Base-by-base conservation (phyloP, 2,888 invertebrate species). In the Patella pellucida region DNA sequence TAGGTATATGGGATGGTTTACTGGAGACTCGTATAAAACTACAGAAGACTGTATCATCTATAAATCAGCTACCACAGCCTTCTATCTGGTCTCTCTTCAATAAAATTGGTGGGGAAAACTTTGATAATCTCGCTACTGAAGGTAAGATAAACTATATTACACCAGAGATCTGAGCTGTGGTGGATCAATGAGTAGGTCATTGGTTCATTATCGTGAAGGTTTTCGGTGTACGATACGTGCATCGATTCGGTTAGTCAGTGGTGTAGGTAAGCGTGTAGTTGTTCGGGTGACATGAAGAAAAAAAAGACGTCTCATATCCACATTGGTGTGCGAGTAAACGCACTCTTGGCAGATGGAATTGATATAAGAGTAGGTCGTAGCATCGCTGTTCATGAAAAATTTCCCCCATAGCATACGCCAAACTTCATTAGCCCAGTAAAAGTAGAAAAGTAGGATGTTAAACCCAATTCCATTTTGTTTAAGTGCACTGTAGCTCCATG, bases 21-120 rank as follows among this genome's bases (percentile, higher is more conserved):
- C 89, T 98, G 41, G 97, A 98, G 91, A 93, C 95, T 88, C 93
- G 98, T 81, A 97, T 98, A 84, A 95, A 95, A 87, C 91, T 97
- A 41, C 97, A 98, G 90, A 95, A 96, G 89, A 93, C 95, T 85
- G 89, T 97, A 73, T 91, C 93, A 68, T 93, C 94, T 16, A 93
- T 95, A 0, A 97, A 97, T 90, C 94, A 94, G 88, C 92, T 97
- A 91, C 97, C 97, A 0, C 93, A 95, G 83, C 88, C 91, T 27
- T 93, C 94, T 11, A 88, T 88, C 9, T 94, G 93, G 84, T 86
- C 91, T 14, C 85, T 92, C 71, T 91, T 94, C 54, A 92, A 70
- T 9, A 74, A 88, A 67, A 83, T 82, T 52, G 89, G 91, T 0
- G 92, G 92, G 69, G 87, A 91, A 62, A 92, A 81, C 16, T 86